phyloP scores from a whole-genome alignment of 2,797 vertebrate genomes.

The Acomys russatus region DNA sequence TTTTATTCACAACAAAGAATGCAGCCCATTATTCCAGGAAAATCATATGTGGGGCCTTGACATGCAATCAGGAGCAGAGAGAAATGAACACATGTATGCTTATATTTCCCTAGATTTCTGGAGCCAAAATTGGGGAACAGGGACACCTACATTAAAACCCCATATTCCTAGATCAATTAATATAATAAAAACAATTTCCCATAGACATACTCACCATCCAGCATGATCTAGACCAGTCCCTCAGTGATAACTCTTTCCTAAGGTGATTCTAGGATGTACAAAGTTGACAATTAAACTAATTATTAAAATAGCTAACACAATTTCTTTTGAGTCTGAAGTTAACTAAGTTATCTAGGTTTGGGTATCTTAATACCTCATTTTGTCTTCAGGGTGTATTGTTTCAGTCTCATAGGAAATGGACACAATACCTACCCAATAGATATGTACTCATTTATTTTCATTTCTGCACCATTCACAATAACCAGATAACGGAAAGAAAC shows the following conservation, averaged over 20 bases:
- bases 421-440: too few species aligned
- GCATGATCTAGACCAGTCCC: too few species aligned
- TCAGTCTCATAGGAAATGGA: too few species aligned
- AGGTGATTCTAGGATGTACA: background rate
- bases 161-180: background rate
- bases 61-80: background rate
- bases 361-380: too few species aligned
- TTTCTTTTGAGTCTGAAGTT: background rate
- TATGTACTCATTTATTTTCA: too few species aligned
- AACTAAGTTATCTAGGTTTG: too few species aligned
- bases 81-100: background rate
- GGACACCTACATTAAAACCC: background rate
- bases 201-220: background rate
- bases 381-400: too few species aligned
- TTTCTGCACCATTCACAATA: too few species aligned
- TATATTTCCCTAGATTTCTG: background rate
- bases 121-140: too few species aligned
- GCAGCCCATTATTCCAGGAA: background rate
- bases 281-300: background rate
- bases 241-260: background rate
- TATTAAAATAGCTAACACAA: background rate
- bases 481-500: too few species aligned
- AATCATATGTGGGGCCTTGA: background rate
- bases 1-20: background rate
- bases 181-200: too few species aligned